Evolutionary conservation across 2,797 vertebrate genomes (phyloP).

Genomic region (Intellagama lesueurii): DNA sequence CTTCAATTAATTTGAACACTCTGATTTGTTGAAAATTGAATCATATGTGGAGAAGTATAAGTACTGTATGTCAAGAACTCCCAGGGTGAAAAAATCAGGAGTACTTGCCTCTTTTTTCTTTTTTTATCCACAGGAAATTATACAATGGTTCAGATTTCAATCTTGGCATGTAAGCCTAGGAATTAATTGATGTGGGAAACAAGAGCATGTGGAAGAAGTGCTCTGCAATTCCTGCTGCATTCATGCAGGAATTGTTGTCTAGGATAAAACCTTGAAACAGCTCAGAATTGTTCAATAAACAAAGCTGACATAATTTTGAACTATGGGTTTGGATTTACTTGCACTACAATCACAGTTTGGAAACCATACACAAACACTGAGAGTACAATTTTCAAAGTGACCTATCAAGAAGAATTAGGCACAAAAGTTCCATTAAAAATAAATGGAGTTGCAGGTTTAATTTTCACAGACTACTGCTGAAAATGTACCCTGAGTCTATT

Average conservation of each 20-base stretch:
- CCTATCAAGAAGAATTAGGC: slow-evolving; percentile 41
- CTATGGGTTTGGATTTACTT: background rate
- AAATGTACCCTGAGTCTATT: slow-evolving; percentile 42
- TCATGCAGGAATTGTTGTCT: background rate
- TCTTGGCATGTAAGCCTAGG: background rate
- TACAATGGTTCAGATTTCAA: background rate
- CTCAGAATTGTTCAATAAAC: slow-evolving; percentile 1
- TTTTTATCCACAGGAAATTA: background rate
- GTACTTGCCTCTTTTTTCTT: background rate
- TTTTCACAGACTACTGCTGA: slow-evolving; percentile 50
- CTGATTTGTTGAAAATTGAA: background rate
- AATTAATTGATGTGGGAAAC: background rate
- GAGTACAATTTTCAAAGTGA: slow-evolving; percentile 40
- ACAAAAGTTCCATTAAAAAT: slow-evolving; percentile 51
- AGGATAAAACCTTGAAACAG: background rate
- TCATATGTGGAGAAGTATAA: background rate
- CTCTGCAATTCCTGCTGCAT: background rate
- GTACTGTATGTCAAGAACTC: no score
- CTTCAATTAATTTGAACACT: background rate
- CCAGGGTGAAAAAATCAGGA: background rate
- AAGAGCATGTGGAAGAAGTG: background rate
- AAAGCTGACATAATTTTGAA: slow-evolving; percentile 35
- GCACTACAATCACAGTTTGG: background rate
- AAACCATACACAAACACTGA: slow-evolving; percentile 44
- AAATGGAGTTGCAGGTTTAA: slow-evolving; percentile 43